Conservation (phyloP, 1,140 invertebrate genomes). For the Lepidurus packardi region DNA sequence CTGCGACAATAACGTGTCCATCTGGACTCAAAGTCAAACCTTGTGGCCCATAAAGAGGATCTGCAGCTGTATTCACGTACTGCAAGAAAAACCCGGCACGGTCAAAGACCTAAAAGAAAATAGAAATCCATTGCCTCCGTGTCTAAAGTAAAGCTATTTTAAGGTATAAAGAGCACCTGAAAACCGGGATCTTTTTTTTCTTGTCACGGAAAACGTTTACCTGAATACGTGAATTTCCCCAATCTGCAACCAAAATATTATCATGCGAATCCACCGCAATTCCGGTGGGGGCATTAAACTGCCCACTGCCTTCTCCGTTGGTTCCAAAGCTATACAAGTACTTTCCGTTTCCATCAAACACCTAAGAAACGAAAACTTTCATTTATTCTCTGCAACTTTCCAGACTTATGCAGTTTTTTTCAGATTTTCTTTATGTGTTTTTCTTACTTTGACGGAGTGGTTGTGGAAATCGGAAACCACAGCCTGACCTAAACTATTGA, state of each 20-base stretch:
- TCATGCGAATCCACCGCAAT: conserved; percentile 51
- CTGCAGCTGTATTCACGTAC: conserved; percentile 51
- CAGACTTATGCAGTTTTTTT: background rate
- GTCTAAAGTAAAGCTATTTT: background rate
- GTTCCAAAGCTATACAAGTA: conserved; percentile 52
- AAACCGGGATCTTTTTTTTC: no score
- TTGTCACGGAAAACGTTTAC: conserved; percentile 40
- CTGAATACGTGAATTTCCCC: conserved; percentile 56
- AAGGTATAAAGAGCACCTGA: no score
- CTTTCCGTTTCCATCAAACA: conserved; percentile 51
- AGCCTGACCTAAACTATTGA: conserved; percentile 51
- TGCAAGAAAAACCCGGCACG: conserved; percentile 52
- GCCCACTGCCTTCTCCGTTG: conserved; percentile 53
- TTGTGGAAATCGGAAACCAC: conserved; percentile 56
- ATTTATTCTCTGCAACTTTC: background rate
- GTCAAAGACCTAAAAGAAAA: conserved; percentile 51
- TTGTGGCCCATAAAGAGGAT: conserved; percentile 56
- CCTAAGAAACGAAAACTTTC: conserved; percentile 45
- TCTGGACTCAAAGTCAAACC: conserved; percentile 50
- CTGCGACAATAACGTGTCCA: conserved; percentile 52
- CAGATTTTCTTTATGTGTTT: background rate
- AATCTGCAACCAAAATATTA: conserved; percentile 55
- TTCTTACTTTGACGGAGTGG: conserved; percentile 51
- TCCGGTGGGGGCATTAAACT: conserved; percentile 57
- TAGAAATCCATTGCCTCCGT: background rate